A percentile compares a stretch with the other conserved stretches of the same genome.
Evolutionary conservation across 2,888 invertebrate genomes (phyloP).

Genomic region (Perdita meconis): DNA sequence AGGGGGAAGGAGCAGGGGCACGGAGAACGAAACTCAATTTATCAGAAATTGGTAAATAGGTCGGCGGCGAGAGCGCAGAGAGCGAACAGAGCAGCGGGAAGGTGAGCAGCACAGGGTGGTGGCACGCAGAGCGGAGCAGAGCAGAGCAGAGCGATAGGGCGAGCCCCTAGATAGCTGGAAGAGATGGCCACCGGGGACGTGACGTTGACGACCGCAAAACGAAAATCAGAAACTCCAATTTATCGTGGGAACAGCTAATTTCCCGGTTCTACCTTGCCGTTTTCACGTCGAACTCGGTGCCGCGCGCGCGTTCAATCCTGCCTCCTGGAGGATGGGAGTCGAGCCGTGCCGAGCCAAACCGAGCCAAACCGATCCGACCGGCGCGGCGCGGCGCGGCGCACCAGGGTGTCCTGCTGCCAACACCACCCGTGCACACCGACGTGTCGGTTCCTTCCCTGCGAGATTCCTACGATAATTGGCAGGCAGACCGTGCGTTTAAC

Average conservation of each 20-base stretch:
- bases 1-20: constrained; percentile 28
- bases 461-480: constrained; percentile 64
- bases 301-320: constrained; percentile 9
- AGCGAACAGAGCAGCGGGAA: not conserved
- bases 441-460: constrained; percentile 43
- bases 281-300: not conserved
- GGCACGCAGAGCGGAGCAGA: not conserved
- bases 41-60: constrained; percentile 76
- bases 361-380: too few species aligned
- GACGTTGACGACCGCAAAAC: constrained; percentile 75
- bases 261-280: constrained; percentile 57
- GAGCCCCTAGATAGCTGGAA: constrained; percentile 5
- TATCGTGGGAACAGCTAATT: constrained; percentile 74
- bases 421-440: constrained; percentile 23
- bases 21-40: constrained; percentile 69
- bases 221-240: constrained; percentile 76
- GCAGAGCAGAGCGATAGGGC: constrained; percentile 1
- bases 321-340: constrained; percentile 1
- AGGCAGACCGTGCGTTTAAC: constrained; percentile 56
- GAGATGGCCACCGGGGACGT: constrained; percentile 68
- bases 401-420: constrained; percentile 37
- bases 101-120: not conserved
- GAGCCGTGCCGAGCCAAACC: not conserved
- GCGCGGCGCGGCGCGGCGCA: too few species aligned
- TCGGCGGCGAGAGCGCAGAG: constrained; percentile 49